Evolutionary conservation across 92 coral and sea anemone genomes (phyloP).

Genomic region (Heteractis magnifica): DNA sequence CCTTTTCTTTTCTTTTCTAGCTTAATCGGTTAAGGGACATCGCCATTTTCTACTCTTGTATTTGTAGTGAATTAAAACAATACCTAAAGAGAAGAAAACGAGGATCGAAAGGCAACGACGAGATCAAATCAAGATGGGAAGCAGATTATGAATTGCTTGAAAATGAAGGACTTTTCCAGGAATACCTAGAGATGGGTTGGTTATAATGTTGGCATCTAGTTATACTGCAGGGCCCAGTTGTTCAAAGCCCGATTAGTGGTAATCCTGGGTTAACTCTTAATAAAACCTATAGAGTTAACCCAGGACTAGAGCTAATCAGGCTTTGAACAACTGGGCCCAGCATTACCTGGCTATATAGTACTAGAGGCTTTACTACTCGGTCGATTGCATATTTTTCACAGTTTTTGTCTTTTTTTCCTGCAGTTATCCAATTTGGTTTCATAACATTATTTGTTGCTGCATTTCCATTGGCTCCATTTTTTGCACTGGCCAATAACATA

Average conservation of each 20-base stretch:
- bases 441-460: constrained; percentile 80
- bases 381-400: no score
- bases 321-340: no score
- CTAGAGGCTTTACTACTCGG: no score
- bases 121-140: constrained; percentile 94
- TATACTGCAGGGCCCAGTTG: background rate
- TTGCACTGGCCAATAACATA: constrained; percentile 75
- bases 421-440: constrained; percentile 82
- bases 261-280: no score
- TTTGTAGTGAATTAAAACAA: constrained; percentile 74
- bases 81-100: constrained; percentile 73
- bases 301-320: no score
- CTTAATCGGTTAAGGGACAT: no score
- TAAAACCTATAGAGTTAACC: no score
- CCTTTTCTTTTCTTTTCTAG: background rate
- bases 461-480: constrained; percentile 80
- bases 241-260: no score
- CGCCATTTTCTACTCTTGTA: background rate
- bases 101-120: constrained; percentile 75
- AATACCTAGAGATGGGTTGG: constrained; percentile 97
- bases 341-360: no score
- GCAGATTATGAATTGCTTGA: constrained; percentile 87
- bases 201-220: background rate
- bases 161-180: constrained; percentile 94
- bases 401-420: background rate